Base-by-base conservation (phyloP, 2,888 invertebrate genomes). In the Sphaerophoria rueppellii region DNA sequence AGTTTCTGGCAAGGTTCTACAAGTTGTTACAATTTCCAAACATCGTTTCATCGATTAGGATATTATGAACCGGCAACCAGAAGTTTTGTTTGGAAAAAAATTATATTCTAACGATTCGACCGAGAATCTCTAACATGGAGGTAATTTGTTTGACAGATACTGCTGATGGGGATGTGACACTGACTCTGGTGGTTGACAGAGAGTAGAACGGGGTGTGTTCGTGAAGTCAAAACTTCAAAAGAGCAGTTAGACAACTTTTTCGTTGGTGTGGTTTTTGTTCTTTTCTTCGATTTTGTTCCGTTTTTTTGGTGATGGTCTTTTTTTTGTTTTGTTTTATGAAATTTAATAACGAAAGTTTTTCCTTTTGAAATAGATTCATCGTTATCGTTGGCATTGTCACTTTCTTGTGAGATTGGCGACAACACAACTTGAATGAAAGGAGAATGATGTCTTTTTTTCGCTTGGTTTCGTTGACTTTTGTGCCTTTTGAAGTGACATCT, bases 281-380 rank as follows among this genome's bases (percentile, higher is more conserved):
- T 35, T 52, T 48, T 43, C 2, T n/a, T 43, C 6, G 34, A 16
- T 7, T 37, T 11, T 57, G 43, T 67, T 65, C 72, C 55, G 50
- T 6, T 3, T 37, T 12, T 40, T 37, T 9, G 7, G 32, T 9
- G 35, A 37, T 48, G 7, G 2, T 43, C 9, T 9, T 43, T 43
- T 9, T 7, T 32, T 52, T 24, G 4, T 57, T 37, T 34, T 48
- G 70, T 78, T 78, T 83, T 83, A 80, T 80, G 75, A 80, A 83
- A 80, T 83, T 83, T 83, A 83, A 83, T 83, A 83, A 83, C 67
- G 67, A 83, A 83, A 83, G 75, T 83, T 83, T 83, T 79, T 75
- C 71, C 50, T 50, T 80, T 76, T 69, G 67, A 72, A 72, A 83
- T 80, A 72, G 80, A 83, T 79, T 76, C 67, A 67, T 79, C 73